Evolutionary conservation across 2,797 vertebrate genomes (phyloP).

Genomic region (Heteromormyrus szaboi): DNA sequence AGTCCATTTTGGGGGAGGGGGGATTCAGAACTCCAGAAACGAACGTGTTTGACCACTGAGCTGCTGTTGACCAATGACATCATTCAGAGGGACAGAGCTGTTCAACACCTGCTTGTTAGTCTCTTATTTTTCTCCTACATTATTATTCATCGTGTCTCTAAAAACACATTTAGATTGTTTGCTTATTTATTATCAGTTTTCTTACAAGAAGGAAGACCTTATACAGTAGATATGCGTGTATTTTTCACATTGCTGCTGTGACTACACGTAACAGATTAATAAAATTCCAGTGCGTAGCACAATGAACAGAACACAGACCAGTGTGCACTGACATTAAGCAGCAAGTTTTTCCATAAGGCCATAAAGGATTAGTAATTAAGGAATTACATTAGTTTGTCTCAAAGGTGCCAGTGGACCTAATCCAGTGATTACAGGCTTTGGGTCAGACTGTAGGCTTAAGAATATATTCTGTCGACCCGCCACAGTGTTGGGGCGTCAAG

Average conservation of each 20-base stretch:
- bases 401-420: neutral
- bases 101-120: neutral
- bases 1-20: neutral
- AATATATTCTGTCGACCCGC: neutral
- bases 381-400: neutral
- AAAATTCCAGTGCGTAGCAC: neutral
- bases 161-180: neutral
- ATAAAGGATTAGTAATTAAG: neutral
- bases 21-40: neutral
- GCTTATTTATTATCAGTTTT: neutral
- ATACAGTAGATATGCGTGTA: neutral
- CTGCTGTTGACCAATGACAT: neutral
- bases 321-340: neutral
- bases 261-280: neutral
- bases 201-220: neutral
- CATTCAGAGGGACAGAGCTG: neutral
- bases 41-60: neutral
- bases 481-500: neutral
- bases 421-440: neutral
- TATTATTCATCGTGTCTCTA: neutral
- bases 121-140: neutral
- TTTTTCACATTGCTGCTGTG: neutral
- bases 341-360: neutral
- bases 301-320: neutral
- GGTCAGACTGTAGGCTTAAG: neutral